phyloP scores from a whole-genome alignment of 2,113 vertebrate species.

The Nerophis ophidion region DNA sequence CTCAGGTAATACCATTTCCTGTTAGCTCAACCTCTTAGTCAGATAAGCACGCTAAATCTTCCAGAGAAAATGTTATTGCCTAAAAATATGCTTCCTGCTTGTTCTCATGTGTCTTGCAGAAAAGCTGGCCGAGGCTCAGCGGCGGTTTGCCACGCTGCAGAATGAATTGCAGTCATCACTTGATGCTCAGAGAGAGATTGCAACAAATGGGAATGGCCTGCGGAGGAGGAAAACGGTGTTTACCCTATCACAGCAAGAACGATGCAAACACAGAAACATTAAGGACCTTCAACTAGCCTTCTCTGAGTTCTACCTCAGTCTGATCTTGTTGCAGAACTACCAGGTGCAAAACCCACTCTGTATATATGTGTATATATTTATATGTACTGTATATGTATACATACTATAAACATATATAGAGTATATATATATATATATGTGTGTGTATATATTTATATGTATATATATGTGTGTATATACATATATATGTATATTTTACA shows the following conservation, averaged over 20 bases:
- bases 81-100: not conserved
- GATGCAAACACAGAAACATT: constrained; percentile 93
- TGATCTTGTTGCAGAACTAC: constrained; percentile 98
- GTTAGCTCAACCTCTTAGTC: not conserved
- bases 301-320: constrained; percentile 99
- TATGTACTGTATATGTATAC: too few relatives aligned
- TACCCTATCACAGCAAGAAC: constrained; percentile 91
- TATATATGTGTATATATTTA: too few relatives aligned
- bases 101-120: constrained; percentile 65
- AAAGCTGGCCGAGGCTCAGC: constrained; percentile 95
- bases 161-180: constrained; percentile 94
- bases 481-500: too few relatives aligned
- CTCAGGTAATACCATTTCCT: constrained; percentile 78
- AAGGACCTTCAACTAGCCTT: constrained; percentile 97
- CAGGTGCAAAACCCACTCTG: constrained; percentile 72
- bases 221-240: constrained; percentile 87
- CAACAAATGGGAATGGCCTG: constrained; percentile 67
- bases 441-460: too few relatives aligned
- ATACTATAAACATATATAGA: too few relatives aligned
- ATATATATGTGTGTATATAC: too few relatives aligned
- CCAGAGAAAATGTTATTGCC: not conserved
- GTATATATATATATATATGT: too few relatives aligned
- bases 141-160: constrained; percentile 90
- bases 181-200: constrained; percentile 89
- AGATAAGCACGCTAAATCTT: not conserved